Base-by-base conservation (phyloP, 2,888 invertebrate species). In the Caenorhabditis sp. region DNA sequence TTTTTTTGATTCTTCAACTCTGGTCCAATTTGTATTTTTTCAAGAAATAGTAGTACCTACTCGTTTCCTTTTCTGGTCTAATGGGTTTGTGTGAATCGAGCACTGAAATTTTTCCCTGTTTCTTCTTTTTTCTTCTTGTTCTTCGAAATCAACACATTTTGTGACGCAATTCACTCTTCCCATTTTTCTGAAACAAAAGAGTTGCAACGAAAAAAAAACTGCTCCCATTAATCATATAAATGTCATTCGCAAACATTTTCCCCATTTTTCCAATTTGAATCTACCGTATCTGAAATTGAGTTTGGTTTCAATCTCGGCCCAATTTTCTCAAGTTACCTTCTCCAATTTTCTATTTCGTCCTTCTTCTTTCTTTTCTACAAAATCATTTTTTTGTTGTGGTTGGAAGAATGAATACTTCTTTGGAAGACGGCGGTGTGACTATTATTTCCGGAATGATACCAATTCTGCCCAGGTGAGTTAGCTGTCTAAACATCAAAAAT, bases 391-490 rank as follows among this genome's bases (percentile, higher is more conserved):
- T n/a, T n/a, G n/a, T n/a, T n/a, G n/a, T n/a, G n/a, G n/a, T n/a
- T 62, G 50, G 23, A 60, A 71, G 60, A 49, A 67, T 72, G 66
- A 67, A 63, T 17, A 17, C 14, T 43, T 43, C 17, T 10, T 6
- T 10, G 10, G 31, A 31, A 31, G 14, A 43, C 58, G 21, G 10
- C 50, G 66, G 58, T 58, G 62, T 49, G 2, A 71, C 70, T n/a
- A 63, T 71, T 60, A 63, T 77, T 23, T 68, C 70, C 58, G 78
- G 78, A 54, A 78, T 78, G 78, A 78, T 78, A 59, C 78, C 78
- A 14, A 60, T 78, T 43, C 69, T 78, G 59, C 78, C 78, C 27
- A 71, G 71, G 78, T 78, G 53, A 78, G 78, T 71, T 10, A n/a
- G n/a, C n/a, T n/a, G n/a, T n/a, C n/a, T n/a, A n/a, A n/a, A n/a